Conservation (phyloP, 1,140 invertebrate species). For the Meloidogyne exigua region DNA sequence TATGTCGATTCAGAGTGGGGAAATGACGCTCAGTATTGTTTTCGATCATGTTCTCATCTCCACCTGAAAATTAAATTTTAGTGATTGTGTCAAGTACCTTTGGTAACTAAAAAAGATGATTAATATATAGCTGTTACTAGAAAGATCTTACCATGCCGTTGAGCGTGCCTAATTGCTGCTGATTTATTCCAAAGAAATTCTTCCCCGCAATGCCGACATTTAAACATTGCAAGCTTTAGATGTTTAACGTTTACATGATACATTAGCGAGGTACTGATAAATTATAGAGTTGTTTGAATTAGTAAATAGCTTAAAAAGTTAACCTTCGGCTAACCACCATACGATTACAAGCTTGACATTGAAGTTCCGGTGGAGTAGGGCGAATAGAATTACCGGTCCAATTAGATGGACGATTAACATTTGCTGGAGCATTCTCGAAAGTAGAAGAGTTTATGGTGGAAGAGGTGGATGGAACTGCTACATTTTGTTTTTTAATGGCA, state of each 20-base stretch:
- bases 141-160: slow-evolving; percentile 20
- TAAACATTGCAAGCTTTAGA: slow-evolving; percentile 26
- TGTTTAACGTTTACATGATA: slow-evolving; percentile 44
- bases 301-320: background rate
- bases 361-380: slow-evolving; percentile 22
- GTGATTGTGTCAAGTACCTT: too few relatives aligned
- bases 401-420: background rate
- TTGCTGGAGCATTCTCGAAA: background rate
- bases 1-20: slow-evolving; percentile 19
- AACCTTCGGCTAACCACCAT: slow-evolving; percentile 33
- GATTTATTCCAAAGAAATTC: slow-evolving; percentile 28
- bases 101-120: too few relatives aligned
- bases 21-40: slow-evolving; percentile 23
- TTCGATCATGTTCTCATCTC: slow-evolving; percentile 26
- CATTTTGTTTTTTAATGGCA: slow-evolving; percentile 2
- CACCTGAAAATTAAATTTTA: background rate
- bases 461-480: slow-evolving; percentile 1
- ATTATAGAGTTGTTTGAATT: too few relatives aligned
- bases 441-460: background rate
- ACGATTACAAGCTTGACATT: slow-evolving; percentile 28
- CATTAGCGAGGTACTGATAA: slow-evolving; percentile 29
- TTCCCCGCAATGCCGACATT: slow-evolving; percentile 22
- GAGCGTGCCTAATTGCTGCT: slow-evolving; percentile 23
- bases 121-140: too few relatives aligned
- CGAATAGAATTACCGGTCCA: background rate